Evolutionary conservation across 1,140 invertebrate species (phyloP), one percentile per base, ranked within the genome.

Genomic region (Formica selysi): DNA sequence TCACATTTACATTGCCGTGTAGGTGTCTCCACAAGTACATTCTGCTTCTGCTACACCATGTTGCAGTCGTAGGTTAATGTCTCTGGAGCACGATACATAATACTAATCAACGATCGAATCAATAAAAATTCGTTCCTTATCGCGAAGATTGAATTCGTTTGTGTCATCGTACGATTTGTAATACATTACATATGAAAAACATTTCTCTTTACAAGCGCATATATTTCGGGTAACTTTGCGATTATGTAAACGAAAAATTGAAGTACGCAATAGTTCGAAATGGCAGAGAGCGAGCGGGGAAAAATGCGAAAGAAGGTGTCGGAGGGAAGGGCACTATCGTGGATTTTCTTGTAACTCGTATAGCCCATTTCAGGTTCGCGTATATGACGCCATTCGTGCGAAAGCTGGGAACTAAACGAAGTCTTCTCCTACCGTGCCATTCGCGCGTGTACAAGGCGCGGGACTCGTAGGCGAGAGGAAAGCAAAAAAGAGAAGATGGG

Each of bases 311-410:
- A 51, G 29, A 80, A 59, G 32, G 36, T n/a, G 51, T 59, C 16
- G 26, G 51, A n/a, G 51, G 59, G 22, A 32, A 32, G 61, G 38
- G 48, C 29, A 57, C 65, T 32, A 59, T 48, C 76, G 79, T 88
- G 86, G 90, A 90, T 90, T 88, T 90, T 80, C 93, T 91, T 92
- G 92, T 93, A 93, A 92, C 93, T 90, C 89, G 90, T 91, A 93
- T 93, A 93, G 93, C 90, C 92, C 91, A 94, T 95, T 94, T 90
- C 89, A 76, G 76, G 86, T 70, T 91, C 85, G 85, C 90, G 78
- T 86, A 86, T 91, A 91, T 79, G 89, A 89, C 68, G 87, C 86
- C 67, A 90, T 90, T 91, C 76, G 64, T 83, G 79, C 36, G 81
- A 70, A 85, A 76, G 85, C 79, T 76, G 87, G 81, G 83, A 89